These are phyloP conservation scores for Xanthorhoe designata DNA, from an alignment of 2,888 invertebrate genomes.

Conservation along the genomic window DNA sequence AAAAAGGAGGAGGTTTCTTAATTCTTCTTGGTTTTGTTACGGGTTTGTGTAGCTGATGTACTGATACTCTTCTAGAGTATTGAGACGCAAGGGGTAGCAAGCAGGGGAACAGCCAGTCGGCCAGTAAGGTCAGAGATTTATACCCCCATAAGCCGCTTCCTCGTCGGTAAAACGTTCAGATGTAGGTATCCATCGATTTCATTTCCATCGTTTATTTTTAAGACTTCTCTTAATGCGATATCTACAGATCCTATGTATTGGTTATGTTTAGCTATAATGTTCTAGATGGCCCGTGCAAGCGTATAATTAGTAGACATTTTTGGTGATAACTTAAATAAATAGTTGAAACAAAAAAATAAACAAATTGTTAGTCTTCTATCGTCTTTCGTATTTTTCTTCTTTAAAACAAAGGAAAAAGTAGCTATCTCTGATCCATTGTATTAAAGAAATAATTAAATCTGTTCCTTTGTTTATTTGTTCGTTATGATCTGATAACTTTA, in stretches of 20 bases:
- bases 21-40: no score
- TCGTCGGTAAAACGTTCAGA: slow-evolving; percentile 71
- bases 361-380: no score
- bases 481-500: slow-evolving; percentile 18
- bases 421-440: background rate
- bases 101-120: slow-evolving; percentile 54
- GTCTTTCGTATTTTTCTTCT: no score
- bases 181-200: slow-evolving; percentile 81
- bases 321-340: background rate
- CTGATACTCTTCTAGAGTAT: slow-evolving; percentile 17
- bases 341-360: no score
- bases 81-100: slow-evolving; percentile 44
- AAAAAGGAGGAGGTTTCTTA: no score
- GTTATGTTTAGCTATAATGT: background rate
- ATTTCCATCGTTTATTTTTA: slow-evolving; percentile 76
- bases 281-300: background rate
- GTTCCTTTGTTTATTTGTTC: background rate
- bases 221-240: slow-evolving; percentile 42
- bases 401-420: background rate
- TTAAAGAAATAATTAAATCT: background rate
- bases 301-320: background rate
- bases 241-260: background rate
- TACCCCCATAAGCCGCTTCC: slow-evolving; percentile 78
- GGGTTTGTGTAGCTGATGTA: slow-evolving; percentile 6
- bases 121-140: slow-evolving; percentile 77